Conservation (phyloP, 64 coral and sea anemone genomes). For the Acropora yongei region DNA sequence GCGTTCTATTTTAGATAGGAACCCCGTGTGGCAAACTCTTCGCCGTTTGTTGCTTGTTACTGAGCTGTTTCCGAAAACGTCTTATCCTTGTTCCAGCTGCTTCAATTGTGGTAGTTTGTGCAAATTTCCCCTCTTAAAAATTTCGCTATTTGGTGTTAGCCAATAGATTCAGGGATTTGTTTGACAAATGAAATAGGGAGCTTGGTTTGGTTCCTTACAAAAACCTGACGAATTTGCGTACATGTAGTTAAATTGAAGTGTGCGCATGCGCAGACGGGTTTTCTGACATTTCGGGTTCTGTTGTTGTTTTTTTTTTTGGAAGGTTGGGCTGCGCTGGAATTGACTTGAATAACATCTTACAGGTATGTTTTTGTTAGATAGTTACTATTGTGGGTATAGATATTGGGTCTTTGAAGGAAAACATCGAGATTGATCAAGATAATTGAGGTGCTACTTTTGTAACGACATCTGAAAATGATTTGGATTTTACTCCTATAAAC, state of each 20-base stretch:
- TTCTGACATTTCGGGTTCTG: neutral
- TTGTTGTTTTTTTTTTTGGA: neutral
- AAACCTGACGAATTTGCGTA: neutral
- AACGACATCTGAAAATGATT: neutral
- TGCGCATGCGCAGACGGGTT: conserved; percentile 77
- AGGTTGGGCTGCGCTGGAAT: conserved; percentile 89
- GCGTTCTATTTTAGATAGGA: conserved; percentile 13
- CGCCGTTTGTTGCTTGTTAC: conserved; percentile 5
- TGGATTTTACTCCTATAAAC: neutral
- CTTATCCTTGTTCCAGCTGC: neutral
- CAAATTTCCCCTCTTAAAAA: neutral
- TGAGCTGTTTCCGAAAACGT: neutral
- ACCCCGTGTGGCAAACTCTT: conserved; percentile 79
- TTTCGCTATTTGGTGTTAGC: neutral
- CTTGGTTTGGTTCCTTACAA: neutral
- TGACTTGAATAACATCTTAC: conserved; percentile 93
- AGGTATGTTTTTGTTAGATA: conserved; percentile 49
- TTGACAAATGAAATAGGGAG: too few species aligned
- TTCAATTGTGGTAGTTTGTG: conserved; percentile 34
- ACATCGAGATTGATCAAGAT: too few species aligned
- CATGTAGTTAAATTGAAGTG: neutral
- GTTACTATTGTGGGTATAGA: too few species aligned
- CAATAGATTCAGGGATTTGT: neutral
- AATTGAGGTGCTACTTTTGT: neutral
- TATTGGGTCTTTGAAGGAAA: too few species aligned